A percentile compares a stretch with the other conserved stretches of the same genome.
Conservation (phyloP, 2,113 vertebrate genomes). For the Coreoperca whiteheadi region DNA sequence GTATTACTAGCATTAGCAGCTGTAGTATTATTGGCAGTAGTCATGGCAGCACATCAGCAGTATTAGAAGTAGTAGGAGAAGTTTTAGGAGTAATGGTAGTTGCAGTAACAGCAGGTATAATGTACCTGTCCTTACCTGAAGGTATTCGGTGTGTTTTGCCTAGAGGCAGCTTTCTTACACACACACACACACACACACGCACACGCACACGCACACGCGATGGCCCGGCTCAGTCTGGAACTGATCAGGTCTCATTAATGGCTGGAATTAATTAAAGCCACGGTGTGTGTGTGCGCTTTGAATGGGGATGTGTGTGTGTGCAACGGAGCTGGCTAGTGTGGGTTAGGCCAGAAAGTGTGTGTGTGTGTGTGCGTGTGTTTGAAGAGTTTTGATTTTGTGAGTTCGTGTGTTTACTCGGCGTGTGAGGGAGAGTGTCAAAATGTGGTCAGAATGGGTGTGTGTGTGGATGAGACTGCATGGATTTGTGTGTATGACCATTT, state of each 20-base stretch:
- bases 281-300: slow-evolving; percentile 46
- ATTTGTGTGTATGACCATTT: slow-evolving; percentile 28
- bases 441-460: slow-evolving; percentile 42
- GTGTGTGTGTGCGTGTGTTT: slow-evolving; percentile 32
- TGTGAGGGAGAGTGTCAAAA: slow-evolving; percentile 49
- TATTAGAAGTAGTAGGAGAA: not conserved
- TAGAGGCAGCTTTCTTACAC: not conserved
- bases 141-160: not conserved
- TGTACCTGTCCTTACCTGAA: not conserved
- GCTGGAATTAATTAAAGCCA: slow-evolving; percentile 75
- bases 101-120: not conserved
- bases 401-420: slow-evolving; percentile 6
- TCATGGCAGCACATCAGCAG: not conserved
- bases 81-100: not conserved
- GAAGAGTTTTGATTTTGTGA: slow-evolving; percentile 16
- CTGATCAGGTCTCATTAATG: slow-evolving; percentile 70
- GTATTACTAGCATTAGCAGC: not conserved
- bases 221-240: slow-evolving; percentile 40
- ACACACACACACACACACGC: not conserved
- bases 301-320: slow-evolving; percentile 55
- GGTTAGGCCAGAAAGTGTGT: slow-evolving; percentile 16
- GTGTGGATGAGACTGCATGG: not conserved
- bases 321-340: not conserved
- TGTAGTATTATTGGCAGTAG: not conserved
- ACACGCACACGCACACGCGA: not conserved